A percentile compares a stretch with the other conserved stretches of the same genome.
Evolutionary conservation across 2,888 invertebrate species (phyloP).

Genomic region (Thera obeliscata): DNA sequence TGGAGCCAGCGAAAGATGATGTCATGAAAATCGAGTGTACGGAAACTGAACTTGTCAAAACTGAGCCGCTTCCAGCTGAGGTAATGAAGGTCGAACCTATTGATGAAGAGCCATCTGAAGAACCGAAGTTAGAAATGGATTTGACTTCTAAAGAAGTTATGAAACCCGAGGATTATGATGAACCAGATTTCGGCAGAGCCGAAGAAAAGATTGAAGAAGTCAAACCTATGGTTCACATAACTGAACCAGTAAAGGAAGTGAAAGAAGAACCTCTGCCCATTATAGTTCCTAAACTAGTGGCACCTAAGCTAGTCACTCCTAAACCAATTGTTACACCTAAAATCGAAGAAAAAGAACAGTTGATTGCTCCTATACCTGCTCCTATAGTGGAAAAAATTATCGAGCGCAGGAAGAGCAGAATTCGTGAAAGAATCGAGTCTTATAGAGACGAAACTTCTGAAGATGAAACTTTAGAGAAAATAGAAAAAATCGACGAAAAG

Average conservation of each 20-base stretch:
- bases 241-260: constrained; percentile 22
- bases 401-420: constrained; percentile 39
- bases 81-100: constrained; percentile 17
- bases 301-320: constrained; percentile 19
- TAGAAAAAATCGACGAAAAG: constrained; percentile 47
- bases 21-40: constrained; percentile 19
- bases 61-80: constrained; percentile 43
- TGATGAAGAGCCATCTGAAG: constrained; percentile 58
- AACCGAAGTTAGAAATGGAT: constrained; percentile 69
- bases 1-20: constrained; percentile 13
- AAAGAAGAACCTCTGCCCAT: constrained; percentile 19
- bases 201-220: constrained; percentile 45
- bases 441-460: constrained; percentile 52
- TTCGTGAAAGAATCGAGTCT: constrained; percentile 49
- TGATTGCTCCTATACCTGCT: constrained; percentile 16
- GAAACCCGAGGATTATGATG: constrained; percentile 72
- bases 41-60: constrained; percentile 57
- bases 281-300: constrained; percentile 18
- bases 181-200: constrained; percentile 65
- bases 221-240: constrained; percentile 34
- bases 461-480: constrained; percentile 50
- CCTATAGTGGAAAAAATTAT: constrained; percentile 30
- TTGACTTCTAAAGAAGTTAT: constrained; percentile 76
- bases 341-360: constrained; percentile 29
- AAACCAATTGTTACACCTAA: constrained; percentile 26